Base-by-base conservation (phyloP, 2,113 vertebrate genomes). In the Phyllostomus hastatus region DNA sequence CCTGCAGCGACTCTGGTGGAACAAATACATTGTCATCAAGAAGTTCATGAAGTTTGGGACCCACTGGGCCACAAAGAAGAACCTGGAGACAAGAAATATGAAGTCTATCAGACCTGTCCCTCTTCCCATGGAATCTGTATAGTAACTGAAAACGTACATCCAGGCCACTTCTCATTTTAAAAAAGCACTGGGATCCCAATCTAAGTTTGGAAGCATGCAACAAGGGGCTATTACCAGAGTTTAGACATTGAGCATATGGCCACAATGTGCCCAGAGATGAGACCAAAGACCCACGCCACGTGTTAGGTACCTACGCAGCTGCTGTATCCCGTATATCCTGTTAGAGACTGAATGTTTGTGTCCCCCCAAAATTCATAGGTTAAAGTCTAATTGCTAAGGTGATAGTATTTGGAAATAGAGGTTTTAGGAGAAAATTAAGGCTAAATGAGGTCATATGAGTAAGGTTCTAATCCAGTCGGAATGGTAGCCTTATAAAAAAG, bases 21-120 rank as follows among this genome's bases (percentile, higher is more conserved):
- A 99, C 99, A 24, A 99, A 97, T 2, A 99, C 99, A 33, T 99
- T 99, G 88, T 99, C 99, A 67, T 99, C 99, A 72, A 99, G 99
- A 93, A 99, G 98, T 91, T 99, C 99, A 0, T 99, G 99, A 48
- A 99, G 99, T 97, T 99, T 99, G 59, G 99, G 99, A 86, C 99
- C 99, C 90, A 99, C 97, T 1, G 99, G 99, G 14, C 99, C 99
- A 94, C 99, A 99, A 73, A 99, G 98, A 78, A 99, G 98, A 95
- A 99, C 99, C 99, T 99, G 97, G 35, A 96, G 95, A 83, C 2
- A 73, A 97, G 54, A 26, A 59, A 19, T 72, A 75, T 80, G 57
- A 46, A 28, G 48, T 43, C 19, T 17, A 67, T 93, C 24, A 90
- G 79, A 85, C 35, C 41, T 5, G 6, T 26, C 46, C n/a, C 17